phyloP scores from a whole-genome alignment of 2,797 vertebrate species.

The Prionace glauca region DNA sequence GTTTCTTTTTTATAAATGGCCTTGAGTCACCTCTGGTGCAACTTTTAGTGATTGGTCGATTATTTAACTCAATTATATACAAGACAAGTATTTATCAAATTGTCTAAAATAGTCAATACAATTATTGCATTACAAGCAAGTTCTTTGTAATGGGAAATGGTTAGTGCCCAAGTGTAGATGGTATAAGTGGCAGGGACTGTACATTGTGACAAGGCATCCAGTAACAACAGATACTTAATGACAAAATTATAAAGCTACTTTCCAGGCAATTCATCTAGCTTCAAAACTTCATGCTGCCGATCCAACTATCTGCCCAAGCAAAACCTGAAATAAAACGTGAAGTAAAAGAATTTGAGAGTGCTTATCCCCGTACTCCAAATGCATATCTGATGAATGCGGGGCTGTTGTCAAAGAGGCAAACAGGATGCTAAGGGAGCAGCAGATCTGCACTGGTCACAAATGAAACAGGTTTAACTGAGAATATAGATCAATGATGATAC shows the following conservation, averaged over 20 bases:
- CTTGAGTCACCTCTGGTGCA: too few species aligned
- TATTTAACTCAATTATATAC: too few species aligned
- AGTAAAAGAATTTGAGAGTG: not conserved
- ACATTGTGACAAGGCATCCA: not conserved
- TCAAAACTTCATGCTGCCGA: not conserved
- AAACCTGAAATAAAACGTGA: not conserved
- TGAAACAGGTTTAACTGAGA: not conserved
- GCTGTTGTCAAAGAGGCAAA: not conserved
- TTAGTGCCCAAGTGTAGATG: not conserved
- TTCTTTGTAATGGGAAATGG: too few species aligned
- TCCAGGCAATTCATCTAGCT: not conserved
- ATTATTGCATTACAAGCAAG: too few species aligned
- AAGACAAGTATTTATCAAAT: too few species aligned
- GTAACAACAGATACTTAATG: not conserved
- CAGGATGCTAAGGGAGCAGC: not conserved
- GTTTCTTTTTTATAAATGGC: too few species aligned
- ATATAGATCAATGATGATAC: not conserved
- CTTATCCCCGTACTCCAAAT: not conserved
- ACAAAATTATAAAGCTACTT: not conserved
- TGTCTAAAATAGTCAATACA: too few species aligned
- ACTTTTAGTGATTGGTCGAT: too few species aligned
- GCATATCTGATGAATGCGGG: too few species aligned
- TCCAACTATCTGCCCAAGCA: not conserved
- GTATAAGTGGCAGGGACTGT: not conserved
- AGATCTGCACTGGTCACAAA: not conserved